phyloP scores from a whole-genome alignment of 2,113 vertebrate genomes.

The Thinocorus orbignyianus region DNA sequence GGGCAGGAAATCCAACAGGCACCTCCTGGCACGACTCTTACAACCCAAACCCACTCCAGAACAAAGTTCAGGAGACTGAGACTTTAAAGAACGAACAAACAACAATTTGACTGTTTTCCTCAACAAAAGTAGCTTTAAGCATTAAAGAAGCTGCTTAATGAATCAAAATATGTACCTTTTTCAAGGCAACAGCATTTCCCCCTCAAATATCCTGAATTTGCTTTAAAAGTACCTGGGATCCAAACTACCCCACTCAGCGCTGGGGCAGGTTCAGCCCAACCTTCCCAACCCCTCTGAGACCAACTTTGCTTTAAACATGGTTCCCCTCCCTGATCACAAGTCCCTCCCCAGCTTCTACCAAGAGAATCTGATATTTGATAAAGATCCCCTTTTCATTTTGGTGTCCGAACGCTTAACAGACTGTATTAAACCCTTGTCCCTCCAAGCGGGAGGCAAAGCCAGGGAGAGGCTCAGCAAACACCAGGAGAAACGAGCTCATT shows the following conservation, averaged over 20 bases:
- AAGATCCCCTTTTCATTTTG: neutral
- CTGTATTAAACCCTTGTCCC: neutral
- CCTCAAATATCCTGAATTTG: neutral
- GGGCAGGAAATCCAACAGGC: neutral
- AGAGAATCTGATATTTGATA: neutral
- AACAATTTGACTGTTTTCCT: neutral
- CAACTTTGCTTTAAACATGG: neutral
- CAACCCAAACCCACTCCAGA: neutral
- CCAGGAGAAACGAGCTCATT: neutral
- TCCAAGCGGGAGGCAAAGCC: neutral
- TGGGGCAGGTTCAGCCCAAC: neutral
- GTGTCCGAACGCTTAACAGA: neutral
- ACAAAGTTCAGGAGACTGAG: neutral
- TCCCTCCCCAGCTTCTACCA: too few species aligned
- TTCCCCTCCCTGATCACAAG: too few species aligned
- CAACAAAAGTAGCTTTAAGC: neutral
- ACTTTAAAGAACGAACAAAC: neutral
- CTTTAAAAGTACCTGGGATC: neutral
- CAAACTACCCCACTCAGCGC: neutral
- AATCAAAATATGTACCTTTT: neutral
- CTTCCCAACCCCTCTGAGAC: neutral
- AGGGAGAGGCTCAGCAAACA: conserved; percentile 13
- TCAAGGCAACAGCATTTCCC: neutral
- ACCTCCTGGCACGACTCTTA: neutral
- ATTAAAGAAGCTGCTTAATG: neutral